Evolutionary conservation across 2,888 invertebrate species (phyloP), one percentile per base, ranked within the genome.

Genomic region (Thysanoteuthis rhombus): DNA sequence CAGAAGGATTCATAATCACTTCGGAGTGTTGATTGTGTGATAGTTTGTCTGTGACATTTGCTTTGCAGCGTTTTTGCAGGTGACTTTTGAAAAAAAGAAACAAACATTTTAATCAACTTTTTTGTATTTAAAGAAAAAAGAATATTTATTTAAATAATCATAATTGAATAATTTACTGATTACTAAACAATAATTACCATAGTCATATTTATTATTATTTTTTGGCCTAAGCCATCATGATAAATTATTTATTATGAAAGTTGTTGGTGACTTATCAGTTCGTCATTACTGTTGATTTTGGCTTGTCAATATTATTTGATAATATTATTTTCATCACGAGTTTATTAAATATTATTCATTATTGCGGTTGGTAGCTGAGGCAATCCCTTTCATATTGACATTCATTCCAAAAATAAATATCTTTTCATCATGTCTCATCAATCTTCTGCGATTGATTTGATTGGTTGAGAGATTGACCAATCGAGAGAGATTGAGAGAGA

Each of bases 361-460:
- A 75, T 75, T 75, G 75, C 75, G 36, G 75, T 75, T 75, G 75
- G 75, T 75, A 75, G 75, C 75, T 75, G 75, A 75, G 75, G 75
- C 75, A 75, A 75, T 75, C 36, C 19, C n/a, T 75, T 75, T 75
- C n/a, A 75, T n/a, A n/a, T 75, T 75, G 75, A 75, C 75, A 75
- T 75, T 75, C 75, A 75, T 75, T 75, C 75, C 75, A 75, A 75
- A 75, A 92, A 92, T 92, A 92, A 92, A 92, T 92, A 40, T 92
- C 92, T 92, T 92, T 92, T 45, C 92, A 92, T 92, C 42, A 45
- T 92, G 92, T 39, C 92, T 92, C 92, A 42, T 92, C 92, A 75
- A 75, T 75, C 75, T 75, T 75, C 75, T 75, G 75, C 75, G n/a
- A 75, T 75, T 75, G 75, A 75, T 75, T 75, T 75, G 91, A 91